Percentiles rank a stretch among this genome's conserved stretches.
phyloP scores from a whole-genome alignment of 2,113 vertebrate genomes.

The Propithecus coquereli region DNA sequence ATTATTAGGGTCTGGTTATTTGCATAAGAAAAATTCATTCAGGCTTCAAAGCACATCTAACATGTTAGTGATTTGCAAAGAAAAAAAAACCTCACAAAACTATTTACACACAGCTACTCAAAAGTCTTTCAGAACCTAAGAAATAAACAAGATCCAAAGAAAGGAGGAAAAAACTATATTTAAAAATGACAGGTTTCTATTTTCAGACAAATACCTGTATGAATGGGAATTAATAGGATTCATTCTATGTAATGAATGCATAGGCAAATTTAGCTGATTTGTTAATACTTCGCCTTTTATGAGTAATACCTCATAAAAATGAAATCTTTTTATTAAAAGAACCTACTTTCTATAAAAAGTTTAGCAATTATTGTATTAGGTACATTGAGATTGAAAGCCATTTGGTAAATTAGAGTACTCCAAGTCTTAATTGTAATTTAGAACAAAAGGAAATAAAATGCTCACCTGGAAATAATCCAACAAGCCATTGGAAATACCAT shows the following conservation, averaged over 20 bases:
- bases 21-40: not conserved
- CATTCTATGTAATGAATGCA: not conserved
- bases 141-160: constrained; percentile 37
- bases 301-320: not conserved
- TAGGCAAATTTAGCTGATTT: not conserved
- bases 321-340: constrained; percentile 43
- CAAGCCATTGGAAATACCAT: constrained; percentile 12
- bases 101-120: constrained; percentile 20
- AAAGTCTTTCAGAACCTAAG: constrained; percentile 32
- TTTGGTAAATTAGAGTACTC: constrained; percentile 22
- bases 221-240: not conserved
- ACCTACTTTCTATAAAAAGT: constrained; percentile 33
- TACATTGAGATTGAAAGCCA: not conserved
- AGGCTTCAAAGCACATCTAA: constrained; percentile 33
- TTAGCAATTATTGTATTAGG: not conserved
- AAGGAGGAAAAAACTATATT: not conserved
- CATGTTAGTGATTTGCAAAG: constrained; percentile 44
- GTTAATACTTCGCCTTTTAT: constrained; percentile 17
- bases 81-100: not conserved
- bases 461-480: constrained; percentile 33
- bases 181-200: constrained; percentile 44
- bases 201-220: constrained; percentile 11
- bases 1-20: constrained; percentile 2
- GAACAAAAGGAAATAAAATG: constrained; percentile 36
- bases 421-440: constrained; percentile 41